These are phyloP conservation scores for Actinernus sp. DNA, from an alignment of 92 coral and sea anemone genomes.

Conservation along the genomic window DNA sequence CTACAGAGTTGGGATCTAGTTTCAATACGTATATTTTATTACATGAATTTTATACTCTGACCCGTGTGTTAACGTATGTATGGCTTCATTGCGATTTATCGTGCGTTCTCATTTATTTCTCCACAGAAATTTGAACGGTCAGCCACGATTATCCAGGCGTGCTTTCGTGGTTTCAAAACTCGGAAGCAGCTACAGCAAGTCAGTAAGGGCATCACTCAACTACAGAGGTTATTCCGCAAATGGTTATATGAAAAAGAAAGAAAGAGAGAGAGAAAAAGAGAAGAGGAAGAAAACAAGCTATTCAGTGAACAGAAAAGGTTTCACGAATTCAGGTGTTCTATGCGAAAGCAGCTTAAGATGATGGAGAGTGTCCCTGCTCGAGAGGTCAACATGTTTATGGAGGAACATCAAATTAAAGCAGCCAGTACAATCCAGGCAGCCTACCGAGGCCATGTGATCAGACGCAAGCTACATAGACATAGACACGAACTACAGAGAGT, in stretches of 20 bases:
- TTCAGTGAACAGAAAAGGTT: slow-evolving; percentile 74
- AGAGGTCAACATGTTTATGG: slow-evolving; percentile 83
- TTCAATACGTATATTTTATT: too few species aligned
- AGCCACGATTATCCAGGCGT: slow-evolving; percentile 90
- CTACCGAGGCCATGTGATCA: slow-evolving; percentile 79
- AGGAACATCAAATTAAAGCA: slow-evolving; percentile 83
- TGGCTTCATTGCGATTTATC: not conserved
- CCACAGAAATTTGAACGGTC: slow-evolving; percentile 80
- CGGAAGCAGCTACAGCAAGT: slow-evolving; percentile 69
- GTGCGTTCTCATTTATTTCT: not conserved
- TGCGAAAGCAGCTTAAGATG: slow-evolving; percentile 89
- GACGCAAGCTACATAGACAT: slow-evolving; percentile 43
- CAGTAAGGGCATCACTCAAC: slow-evolving; percentile 69
- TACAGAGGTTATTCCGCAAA: slow-evolving; percentile 84
- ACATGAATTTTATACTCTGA: too few species aligned
- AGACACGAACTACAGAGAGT: slow-evolving; percentile 36
- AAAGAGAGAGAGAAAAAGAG: slow-evolving; percentile 51
- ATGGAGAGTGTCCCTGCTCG: slow-evolving; percentile 92
- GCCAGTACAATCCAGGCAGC: slow-evolving; percentile 96
- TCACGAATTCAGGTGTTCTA: slow-evolving; percentile 79
- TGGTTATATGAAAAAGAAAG: slow-evolving; percentile 57
- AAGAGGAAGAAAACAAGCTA: slow-evolving; percentile 56
- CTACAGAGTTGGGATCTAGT: too few species aligned
- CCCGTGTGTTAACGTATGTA: not conserved
- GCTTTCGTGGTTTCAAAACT: slow-evolving; percentile 79